Percentiles rank a stretch among this genome's conserved stretches.
Evolutionary conservation across 2,113 vertebrate genomes (phyloP).

Genomic region (Ranitomeya imitator): DNA sequence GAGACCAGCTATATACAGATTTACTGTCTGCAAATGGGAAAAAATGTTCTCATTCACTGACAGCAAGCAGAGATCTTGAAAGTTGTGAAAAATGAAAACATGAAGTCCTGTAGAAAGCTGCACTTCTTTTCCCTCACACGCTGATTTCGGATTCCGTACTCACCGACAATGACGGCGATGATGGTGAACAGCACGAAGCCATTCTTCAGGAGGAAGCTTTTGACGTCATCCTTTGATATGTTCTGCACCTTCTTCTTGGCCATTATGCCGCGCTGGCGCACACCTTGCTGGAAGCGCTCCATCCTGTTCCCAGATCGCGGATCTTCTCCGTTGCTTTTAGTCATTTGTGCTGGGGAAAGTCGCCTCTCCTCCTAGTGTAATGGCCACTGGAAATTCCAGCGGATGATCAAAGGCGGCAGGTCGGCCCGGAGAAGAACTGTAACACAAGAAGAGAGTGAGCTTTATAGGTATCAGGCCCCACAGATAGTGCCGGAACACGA

Average conservation of each 20-base stretch:
- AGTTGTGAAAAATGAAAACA: not conserved
- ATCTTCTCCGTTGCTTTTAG: conserved; percentile 85
- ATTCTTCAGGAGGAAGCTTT: conserved; percentile 84
- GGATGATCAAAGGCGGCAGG: conserved; percentile 25
- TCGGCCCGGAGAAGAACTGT: not conserved
- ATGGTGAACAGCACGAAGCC: conserved; percentile 93
- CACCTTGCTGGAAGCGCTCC: conserved; percentile 81
- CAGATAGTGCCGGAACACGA: too few species aligned
- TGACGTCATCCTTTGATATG: conserved; percentile 84
- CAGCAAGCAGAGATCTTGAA: not conserved
- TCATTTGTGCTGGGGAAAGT: conserved; percentile 71
- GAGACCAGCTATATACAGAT: not conserved
- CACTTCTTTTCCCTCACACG: not conserved
- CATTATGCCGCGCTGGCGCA: conserved; percentile 79
- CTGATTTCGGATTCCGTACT: conserved; percentile 61
- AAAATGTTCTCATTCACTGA: not conserved
- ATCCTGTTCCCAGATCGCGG: conserved; percentile 75
- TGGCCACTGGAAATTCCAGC: conserved; percentile 16
- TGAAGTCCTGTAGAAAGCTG: not conserved
- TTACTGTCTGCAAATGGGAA: not conserved
- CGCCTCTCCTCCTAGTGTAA: not conserved
- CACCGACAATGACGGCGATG: conserved; percentile 89
- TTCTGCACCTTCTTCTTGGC: conserved; percentile 86
- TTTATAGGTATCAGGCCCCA: not conserved
- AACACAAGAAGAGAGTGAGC: conserved; percentile 36